A percentile compares a stretch with the other conserved stretches of the same genome.
Conservation (phyloP, 2,113 vertebrate genomes). For the rat (Rattus norvegicus) region DNA sequence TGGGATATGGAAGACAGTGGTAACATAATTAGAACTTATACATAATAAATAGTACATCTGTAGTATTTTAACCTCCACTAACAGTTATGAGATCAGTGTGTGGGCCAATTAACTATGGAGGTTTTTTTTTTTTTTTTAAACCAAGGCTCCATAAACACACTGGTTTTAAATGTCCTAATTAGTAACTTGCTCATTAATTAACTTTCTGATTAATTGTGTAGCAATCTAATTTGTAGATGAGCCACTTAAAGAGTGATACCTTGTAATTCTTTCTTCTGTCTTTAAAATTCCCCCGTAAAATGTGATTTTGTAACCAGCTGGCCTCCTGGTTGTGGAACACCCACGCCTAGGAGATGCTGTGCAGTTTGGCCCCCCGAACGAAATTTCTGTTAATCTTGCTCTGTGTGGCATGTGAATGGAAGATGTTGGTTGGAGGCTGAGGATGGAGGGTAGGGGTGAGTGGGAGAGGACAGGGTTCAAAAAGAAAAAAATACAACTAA, state of each 20-base stretch:
- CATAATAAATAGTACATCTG: conserved; percentile 86
- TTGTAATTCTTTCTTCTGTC: conserved; percentile 86
- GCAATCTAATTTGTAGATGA: conserved; percentile 91
- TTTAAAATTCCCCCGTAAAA: conserved; percentile 85
- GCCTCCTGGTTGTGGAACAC: conserved; percentile 49
- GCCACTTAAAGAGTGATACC: conserved; percentile 88
- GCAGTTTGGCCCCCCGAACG: conserved; percentile 34
- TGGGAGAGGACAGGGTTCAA: background rate
- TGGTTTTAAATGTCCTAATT: conserved; percentile 90
- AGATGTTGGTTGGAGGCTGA: background rate
- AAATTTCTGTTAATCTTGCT: conserved; percentile 46
- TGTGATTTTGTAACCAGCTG: conserved; percentile 68
- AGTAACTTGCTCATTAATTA: conserved; percentile 92
- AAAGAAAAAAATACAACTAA: background rate
- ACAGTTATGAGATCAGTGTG: conserved; percentile 88
- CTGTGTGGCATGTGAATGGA: background rate
- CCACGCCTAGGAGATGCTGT: background rate
- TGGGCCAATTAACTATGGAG: conserved; percentile 86
- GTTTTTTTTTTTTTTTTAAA: conserved; percentile 73
- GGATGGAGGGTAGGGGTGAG: accelerated
- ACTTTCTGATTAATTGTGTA: conserved; percentile 92
- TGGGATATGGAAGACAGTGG: conserved; percentile 80
- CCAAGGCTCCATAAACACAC: conserved; percentile 88
- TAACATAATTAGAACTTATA: conserved; percentile 86
- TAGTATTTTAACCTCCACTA: conserved; percentile 85